Evolutionary conservation across 2,113 vertebrate genomes (phyloP), one percentile per base, ranked within the genome.

Genomic region (Turnix velox): DNA sequence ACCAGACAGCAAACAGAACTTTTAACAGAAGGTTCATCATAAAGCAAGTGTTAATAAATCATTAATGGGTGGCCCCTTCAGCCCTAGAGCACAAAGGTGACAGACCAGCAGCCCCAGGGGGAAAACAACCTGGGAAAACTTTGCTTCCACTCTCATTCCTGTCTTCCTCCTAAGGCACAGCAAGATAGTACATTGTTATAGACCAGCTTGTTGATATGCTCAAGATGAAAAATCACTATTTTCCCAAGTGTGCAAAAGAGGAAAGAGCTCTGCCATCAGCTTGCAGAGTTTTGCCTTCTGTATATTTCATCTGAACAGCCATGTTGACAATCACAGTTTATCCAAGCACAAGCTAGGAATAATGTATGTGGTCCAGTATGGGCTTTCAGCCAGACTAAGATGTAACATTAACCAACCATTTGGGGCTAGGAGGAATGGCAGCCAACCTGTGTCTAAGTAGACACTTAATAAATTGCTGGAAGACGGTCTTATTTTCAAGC

Each of bases 1-100:
- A 71, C 71, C 85, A 87, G 75, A 52, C 27, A 43, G 68, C 84
- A 91, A 81, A 71, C 16, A 87, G 63, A 92, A 59, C 55, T 58
- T 35, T 5, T 25, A 86, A 13, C 46, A 88, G 71, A 91, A 28
- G 35, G 28, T 13, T 25, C 51, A 10, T 17, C 37, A 33, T 43
- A 10, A 77, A 80, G 19, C 20, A 51, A 63, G 42, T 10, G 33
- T 67, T 86, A 40, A 51, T 54, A 84, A 93, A 88, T 66, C 49
- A 73, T 69, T 76, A 33, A 67, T 73, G 33, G 61, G 37, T 40
- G 42, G 40, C 18, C 6, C 35, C 39, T 76, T 14, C 72, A 73
- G 59, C 20, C 39, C 25, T 12, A 18, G 33, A 20, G 23, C 43
- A 17, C 20, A 14, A 45, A 88, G 33, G 37, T 93, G 63, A 12